These are phyloP conservation scores for Cladorhizidae sp. DNA, from an alignment of 37 sponge, comb jelly and placozoan species.

Conservation along the genomic window DNA sequence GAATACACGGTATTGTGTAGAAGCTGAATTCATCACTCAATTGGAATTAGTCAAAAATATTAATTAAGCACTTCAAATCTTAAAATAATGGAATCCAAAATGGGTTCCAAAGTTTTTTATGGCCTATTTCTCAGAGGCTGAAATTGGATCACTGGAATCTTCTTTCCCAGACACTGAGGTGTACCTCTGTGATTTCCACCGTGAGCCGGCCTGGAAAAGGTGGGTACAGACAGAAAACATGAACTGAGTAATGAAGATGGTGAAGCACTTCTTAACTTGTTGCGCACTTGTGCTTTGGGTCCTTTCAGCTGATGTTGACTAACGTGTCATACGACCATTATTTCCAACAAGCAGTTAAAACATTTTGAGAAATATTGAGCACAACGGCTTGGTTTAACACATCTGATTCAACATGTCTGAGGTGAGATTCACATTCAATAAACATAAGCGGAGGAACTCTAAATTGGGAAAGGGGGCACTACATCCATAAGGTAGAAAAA, in stretches of 20 bases:
- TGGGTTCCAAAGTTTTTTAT: slow-evolving; percentile 49
- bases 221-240: slow-evolving; percentile 27
- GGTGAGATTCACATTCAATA: no score
- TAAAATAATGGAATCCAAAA: slow-evolving; percentile 37
- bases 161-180: slow-evolving; percentile 23
- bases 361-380: no score
- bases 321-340: no score
- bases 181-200: slow-evolving; percentile 59
- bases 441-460: no score
- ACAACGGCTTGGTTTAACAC: no score
- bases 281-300: background rate
- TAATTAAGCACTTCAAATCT: slow-evolving; percentile 37
- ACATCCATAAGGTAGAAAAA: no score
- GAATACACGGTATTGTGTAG: slow-evolving; percentile 26
- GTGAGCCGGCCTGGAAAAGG: slow-evolving; percentile 50
- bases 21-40: no score
- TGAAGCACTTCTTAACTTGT: background rate
- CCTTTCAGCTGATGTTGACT: no score
- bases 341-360: no score
- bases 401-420: no score
- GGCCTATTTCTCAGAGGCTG: slow-evolving; percentile 53
- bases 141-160: slow-evolving; percentile 13
- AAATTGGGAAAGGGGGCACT: no score
- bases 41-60: slow-evolving; percentile 30
- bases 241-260: background rate